Conservation (phyloP, 2,113 vertebrate genomes). For the Puma concolor region DNA sequence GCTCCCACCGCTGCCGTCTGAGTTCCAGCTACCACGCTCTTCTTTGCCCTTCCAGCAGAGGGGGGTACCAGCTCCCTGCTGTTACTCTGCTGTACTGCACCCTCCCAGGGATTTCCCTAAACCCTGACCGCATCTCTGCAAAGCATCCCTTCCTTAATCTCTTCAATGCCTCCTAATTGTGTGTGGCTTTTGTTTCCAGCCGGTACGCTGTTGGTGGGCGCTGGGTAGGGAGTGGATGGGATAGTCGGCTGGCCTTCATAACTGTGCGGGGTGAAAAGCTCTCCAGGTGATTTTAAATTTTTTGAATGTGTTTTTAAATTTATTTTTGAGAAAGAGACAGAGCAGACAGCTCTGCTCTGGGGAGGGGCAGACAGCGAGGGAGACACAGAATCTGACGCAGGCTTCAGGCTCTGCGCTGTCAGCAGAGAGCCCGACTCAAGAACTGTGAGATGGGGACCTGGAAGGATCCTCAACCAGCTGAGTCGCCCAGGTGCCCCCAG, state of each 20-base stretch:
- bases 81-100: background rate
- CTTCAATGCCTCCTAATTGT: background rate
- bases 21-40: background rate
- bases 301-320: no score
- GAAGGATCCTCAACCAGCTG: no score
- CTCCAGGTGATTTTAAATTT: background rate
- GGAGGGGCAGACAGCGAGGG: no score
- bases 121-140: background rate
- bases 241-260: background rate
- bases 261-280: background rate
- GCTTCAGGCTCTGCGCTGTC: no score
- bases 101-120: background rate
- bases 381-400: no score
- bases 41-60: background rate
- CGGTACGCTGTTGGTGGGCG: background rate
- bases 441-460: no score
- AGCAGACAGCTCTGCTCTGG: no score
- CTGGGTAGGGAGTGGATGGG: background rate
- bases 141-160: background rate
- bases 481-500: background rate
- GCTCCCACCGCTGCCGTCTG: background rate
- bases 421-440: no score
- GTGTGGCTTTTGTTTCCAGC: background rate
- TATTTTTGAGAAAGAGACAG: no score
- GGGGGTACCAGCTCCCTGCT: background rate